Evolutionary conservation across 2,113 vertebrate genomes (phyloP).

Genomic region (Speoplatyrhinus poulsoni): DNA sequence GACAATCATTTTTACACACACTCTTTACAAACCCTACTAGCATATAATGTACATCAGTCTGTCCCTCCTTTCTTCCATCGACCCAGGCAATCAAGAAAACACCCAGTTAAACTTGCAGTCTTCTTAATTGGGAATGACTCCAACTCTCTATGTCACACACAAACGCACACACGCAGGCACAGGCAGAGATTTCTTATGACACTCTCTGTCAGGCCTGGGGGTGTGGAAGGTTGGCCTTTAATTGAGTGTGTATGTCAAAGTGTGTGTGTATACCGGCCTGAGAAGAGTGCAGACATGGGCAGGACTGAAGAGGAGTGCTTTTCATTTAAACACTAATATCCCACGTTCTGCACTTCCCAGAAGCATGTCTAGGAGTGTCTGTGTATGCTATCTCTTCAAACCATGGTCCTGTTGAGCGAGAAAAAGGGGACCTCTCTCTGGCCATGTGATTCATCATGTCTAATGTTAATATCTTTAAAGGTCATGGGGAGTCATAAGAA

Average conservation of each 20-base stretch:
- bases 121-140: neutral
- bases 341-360: constrained; percentile 41
- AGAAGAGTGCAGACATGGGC: constrained; percentile 56
- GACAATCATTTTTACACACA: neutral
- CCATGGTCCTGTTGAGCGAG: constrained; percentile 26
- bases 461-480: constrained; percentile 74
- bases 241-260: constrained; percentile 70
- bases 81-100: neutral
- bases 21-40: neutral
- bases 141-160: constrained; percentile 3
- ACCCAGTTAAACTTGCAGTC: neutral
- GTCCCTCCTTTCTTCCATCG: neutral
- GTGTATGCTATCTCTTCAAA: constrained; percentile 51
- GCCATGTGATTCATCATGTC: constrained; percentile 65
- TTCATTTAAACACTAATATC: constrained; percentile 64
- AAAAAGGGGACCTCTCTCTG: constrained; percentile 1
- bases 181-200: constrained; percentile 18
- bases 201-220: constrained; percentile 40
- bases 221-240: constrained; percentile 71
- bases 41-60: neutral
- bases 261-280: constrained; percentile 33
- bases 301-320: constrained; percentile 36
- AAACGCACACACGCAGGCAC: neutral
- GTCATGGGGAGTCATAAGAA: constrained; percentile 69
- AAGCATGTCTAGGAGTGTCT: constrained; percentile 18